phyloP scores from a whole-genome alignment of 2,797 vertebrate species.

The Anguilla pacifica region DNA sequence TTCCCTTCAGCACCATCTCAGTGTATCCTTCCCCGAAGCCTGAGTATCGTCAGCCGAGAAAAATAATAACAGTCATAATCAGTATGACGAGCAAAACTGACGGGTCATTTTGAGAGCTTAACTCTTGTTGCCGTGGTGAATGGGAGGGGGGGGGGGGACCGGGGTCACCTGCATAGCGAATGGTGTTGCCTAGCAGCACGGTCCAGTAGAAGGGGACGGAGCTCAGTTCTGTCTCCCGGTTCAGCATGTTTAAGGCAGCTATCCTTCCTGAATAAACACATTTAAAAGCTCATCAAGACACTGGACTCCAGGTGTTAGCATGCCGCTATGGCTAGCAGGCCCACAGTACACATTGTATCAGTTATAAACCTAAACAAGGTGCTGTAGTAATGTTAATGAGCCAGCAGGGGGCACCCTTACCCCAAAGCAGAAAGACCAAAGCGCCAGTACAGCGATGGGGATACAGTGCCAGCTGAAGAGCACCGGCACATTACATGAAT shows the following conservation, averaged over 20 bases:
- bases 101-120: neutral
- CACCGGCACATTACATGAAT: too few species aligned
- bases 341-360: too few species aligned
- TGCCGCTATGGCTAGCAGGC: too few species aligned
- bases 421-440: neutral
- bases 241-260: slow-evolving; percentile 81
- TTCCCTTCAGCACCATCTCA: slow-evolving; percentile 77
- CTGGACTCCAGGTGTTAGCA: too few species aligned
- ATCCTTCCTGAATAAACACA: slow-evolving; percentile 65
- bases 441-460: neutral
- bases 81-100: neutral
- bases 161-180: slow-evolving; percentile 78
- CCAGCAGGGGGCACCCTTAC: neutral
- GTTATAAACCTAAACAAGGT: too few species aligned
- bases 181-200: slow-evolving; percentile 73
- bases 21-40: slow-evolving; percentile 81
- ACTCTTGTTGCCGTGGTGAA: too few species aligned
- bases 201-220: slow-evolving; percentile 87
- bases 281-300: neutral
- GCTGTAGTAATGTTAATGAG: too few species aligned
- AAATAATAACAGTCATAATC: neutral
- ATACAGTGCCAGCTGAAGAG: too few species aligned
- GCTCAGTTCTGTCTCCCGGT: slow-evolving; percentile 61
- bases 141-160: too few species aligned
- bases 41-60: slow-evolving; percentile 44